Percentiles rank a stretch among this genome's conserved stretches.
These are phyloP conservation scores for Pogonocherus hispidulus DNA, from an alignment of 2,888 invertebrate genomes.

Conservation along the genomic window DNA sequence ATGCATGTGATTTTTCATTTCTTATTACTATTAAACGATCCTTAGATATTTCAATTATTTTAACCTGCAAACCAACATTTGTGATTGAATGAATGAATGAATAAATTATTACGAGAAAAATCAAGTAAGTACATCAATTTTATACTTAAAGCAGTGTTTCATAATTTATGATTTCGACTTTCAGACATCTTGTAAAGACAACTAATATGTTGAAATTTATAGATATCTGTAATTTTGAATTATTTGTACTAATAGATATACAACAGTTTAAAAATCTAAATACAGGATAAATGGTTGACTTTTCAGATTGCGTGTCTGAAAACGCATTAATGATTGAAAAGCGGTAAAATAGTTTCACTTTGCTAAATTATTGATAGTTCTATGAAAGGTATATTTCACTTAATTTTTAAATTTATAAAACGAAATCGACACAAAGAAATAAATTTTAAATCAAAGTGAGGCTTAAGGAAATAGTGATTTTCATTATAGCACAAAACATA, in stretches of 20 bases:
- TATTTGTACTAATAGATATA: neutral
- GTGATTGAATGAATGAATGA: too few relatives aligned
- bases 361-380: constrained; percentile 55
- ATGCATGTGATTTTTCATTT: too few relatives aligned
- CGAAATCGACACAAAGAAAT: neutral
- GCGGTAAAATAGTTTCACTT: constrained; percentile 59
- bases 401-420: constrained; percentile 31
- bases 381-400: constrained; percentile 41
- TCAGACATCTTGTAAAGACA: neutral
- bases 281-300: constrained; percentile 27
- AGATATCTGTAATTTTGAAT: neutral
- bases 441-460: too few relatives aligned
- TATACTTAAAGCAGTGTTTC: too few relatives aligned
- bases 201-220: too few relatives aligned
- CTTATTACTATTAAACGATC: too few relatives aligned
- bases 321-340: constrained; percentile 54
- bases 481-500: too few relatives aligned
- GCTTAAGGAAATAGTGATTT: too few relatives aligned
- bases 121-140: too few relatives aligned
- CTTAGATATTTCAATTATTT: too few relatives aligned
- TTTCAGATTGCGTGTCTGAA: constrained; percentile 45
- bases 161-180: neutral
- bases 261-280: constrained; percentile 31
- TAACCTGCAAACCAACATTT: too few relatives aligned
- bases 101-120: too few relatives aligned